Percentiles rank a stretch among this genome's conserved stretches.
phyloP scores from a whole-genome alignment of 2,888 invertebrate species.

The Mystacides longicornis region DNA sequence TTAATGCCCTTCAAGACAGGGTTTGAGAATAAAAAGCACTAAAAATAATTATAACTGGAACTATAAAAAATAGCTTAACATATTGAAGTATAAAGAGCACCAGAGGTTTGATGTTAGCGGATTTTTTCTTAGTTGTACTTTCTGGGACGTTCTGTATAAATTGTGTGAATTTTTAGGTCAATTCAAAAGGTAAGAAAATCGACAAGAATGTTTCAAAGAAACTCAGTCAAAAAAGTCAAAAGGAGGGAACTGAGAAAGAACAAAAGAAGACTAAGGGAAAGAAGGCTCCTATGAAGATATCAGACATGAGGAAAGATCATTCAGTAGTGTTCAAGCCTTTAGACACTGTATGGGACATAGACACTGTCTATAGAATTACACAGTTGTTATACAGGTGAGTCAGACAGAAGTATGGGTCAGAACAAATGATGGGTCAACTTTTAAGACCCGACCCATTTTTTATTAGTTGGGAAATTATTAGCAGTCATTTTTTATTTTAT shows the following conservation, averaged over 20 bases:
- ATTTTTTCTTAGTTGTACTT: too few relatives aligned
- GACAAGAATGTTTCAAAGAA: not conserved
- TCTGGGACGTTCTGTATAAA: too few relatives aligned
- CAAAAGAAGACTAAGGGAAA: slow-evolving; percentile 10
- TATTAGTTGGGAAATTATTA: too few relatives aligned
- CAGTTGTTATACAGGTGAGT: slow-evolving; percentile 20
- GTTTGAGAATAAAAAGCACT: too few relatives aligned
- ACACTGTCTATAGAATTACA: slow-evolving; percentile 10
- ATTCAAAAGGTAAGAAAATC: not conserved
- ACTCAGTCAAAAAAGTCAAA: slow-evolving; percentile 2
- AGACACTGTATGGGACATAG: slow-evolving; percentile 19
- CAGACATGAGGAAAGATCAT: slow-evolving; percentile 17
- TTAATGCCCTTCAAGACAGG: too few relatives aligned
- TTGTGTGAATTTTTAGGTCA: not conserved
- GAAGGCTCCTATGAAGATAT: slow-evolving; percentile 14
- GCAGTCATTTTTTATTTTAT: not conserved
- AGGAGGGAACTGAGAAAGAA: not conserved
- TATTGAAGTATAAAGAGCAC: too few relatives aligned
- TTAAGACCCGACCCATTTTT: too few relatives aligned
- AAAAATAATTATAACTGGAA: too few relatives aligned
- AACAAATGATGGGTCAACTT: too few relatives aligned
- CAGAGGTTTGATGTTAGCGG: too few relatives aligned
- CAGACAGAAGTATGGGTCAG: too few relatives aligned
- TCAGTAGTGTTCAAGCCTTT: slow-evolving; percentile 13
- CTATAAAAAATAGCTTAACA: too few relatives aligned